Evolutionary conservation across 2,797 vertebrate genomes (phyloP).

Genomic region (Ciconia nigra): DNA sequence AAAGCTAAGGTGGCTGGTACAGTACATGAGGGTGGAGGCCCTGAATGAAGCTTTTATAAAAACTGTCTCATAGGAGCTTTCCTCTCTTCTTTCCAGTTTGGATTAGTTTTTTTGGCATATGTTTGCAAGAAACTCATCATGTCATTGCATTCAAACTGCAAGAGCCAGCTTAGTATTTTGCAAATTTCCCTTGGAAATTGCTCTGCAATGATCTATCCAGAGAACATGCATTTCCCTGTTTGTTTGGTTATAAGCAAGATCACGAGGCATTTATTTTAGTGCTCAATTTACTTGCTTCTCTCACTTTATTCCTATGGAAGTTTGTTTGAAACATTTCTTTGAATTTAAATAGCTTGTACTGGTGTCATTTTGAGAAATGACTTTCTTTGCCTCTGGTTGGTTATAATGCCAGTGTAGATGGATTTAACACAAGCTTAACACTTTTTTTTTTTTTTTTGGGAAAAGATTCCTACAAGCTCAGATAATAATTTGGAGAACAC

Average conservation of each 20-base stretch:
- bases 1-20: conserved; percentile 46
- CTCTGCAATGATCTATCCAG: neutral
- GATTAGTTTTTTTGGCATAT: neutral
- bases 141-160: neutral
- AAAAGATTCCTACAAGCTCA: neutral
- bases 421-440: neutral
- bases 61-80: conserved; percentile 27
- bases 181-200: neutral
- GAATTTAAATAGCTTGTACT: neutral
- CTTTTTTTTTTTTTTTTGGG: neutral
- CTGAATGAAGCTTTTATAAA: conserved; percentile 47
- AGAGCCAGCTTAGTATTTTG: neutral
- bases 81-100: conserved; percentile 25
- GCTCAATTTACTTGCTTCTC: neutral
- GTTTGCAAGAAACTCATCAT: neutral
- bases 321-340: neutral
- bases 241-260: neutral
- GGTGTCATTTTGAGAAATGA: neutral
- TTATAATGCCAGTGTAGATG: neutral
- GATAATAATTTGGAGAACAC: neutral
- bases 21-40: conserved; percentile 39
- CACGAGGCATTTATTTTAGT: neutral
- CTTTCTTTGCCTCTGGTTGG: neutral
- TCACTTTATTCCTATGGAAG: neutral
- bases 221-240: neutral